Base-by-base conservation (phyloP, 1,140 invertebrate species). In the Drosophila mojavensis region DNA sequence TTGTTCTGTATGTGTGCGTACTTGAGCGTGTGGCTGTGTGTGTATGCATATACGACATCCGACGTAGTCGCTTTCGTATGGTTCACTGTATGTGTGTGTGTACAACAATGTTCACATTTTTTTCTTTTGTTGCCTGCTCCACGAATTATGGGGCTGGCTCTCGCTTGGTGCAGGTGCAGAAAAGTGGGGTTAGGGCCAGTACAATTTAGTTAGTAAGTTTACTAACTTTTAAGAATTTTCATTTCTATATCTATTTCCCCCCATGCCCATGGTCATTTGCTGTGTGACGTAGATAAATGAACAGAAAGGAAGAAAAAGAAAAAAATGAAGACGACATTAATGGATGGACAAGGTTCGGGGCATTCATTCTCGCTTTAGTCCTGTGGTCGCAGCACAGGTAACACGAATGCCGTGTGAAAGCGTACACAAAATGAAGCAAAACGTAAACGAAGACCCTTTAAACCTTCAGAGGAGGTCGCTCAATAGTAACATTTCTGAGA, bases 121-220 rank as follows among this genome's bases (percentile, higher is more conserved):
- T 50, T 86, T 86, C 79, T 86, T 86, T 86, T 86, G 83, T 82
- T 86, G 83, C 82, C 82, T 88, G 82, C 82, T 81, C 81, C 82
- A 81, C 82, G 82, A 85, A 86, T 76, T 78, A 78, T 85, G 78
- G 78, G 65, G 74, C 81, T 79, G 68, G 30, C 61, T 71, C 62
- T 71, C 62, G 76, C 55, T 71, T 51, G 78, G 33, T 86, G 83
- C 76, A 88, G 83, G 82, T 86, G 82, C 83, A 79, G 82, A 86
- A 86, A 86, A 86, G 82, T 86, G 78, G 82, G 82, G 82, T 86
- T 86, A 86, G 71, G 82, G 72, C 68, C 61, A 36, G 15, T 13
- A 58, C 45, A 69, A 72, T 39, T 73, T 28, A 61, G 43, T 66
- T 24, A 61, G 48, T 66, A 61, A 75, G 67, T 81, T 68, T 63